A percentile compares a stretch with the other conserved stretches of the same genome.
phyloP scores from a whole-genome alignment of 2,113 vertebrate genomes.

The Zosterops japonicus region DNA sequence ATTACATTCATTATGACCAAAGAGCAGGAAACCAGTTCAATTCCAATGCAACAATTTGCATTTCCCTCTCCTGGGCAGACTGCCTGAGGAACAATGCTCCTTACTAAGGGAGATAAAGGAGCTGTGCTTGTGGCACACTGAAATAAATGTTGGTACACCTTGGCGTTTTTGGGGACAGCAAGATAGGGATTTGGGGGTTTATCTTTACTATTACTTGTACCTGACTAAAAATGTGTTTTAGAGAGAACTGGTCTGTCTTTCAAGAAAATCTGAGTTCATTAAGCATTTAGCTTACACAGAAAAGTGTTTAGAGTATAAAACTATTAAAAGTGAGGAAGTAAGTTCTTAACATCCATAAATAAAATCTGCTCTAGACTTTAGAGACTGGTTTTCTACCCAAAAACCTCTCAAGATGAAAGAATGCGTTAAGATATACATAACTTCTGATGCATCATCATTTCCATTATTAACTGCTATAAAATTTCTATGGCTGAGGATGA shows the following conservation, averaged over 20 bases:
- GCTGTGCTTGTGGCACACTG: background rate
- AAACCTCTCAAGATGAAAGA: background rate
- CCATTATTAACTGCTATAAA: background rate
- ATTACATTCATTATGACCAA: constrained; percentile 7
- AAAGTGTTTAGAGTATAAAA: background rate
- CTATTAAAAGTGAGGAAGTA: background rate
- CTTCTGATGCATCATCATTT: background rate
- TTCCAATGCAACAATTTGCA: constrained; percentile 40
- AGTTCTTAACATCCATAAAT: background rate
- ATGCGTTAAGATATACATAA: background rate
- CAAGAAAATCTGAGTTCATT: background rate
- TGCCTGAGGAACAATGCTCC: background rate
- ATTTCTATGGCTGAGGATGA: background rate
- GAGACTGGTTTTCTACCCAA: background rate
- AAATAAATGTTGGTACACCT: background rate
- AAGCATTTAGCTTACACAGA: background rate
- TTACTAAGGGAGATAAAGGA: background rate
- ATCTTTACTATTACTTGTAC: background rate
- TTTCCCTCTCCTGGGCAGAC: constrained; percentile 15
- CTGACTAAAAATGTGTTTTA: background rate
- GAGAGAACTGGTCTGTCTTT: background rate
- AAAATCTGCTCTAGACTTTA: background rate
- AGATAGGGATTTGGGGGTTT: background rate
- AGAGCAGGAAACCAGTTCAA: constrained; percentile 32
- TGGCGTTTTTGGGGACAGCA: background rate